Percentiles rank a stretch among this genome's conserved stretches.
Conservation (phyloP, 2,797 vertebrate genomes). For the Acridotheres tristis region DNA sequence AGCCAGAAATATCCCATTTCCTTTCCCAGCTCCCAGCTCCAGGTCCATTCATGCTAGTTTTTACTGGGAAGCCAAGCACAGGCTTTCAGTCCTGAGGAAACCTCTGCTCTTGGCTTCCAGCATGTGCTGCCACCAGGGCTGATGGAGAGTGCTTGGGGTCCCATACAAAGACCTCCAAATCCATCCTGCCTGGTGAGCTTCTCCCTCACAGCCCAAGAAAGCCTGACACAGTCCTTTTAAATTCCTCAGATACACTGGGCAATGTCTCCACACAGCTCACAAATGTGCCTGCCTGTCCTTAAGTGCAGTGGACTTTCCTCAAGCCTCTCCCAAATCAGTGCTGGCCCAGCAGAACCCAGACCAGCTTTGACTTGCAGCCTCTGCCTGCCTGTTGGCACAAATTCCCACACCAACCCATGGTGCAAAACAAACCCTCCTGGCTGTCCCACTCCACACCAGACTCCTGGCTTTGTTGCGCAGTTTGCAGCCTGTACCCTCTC, state of each 20-base stretch:
- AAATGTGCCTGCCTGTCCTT: background rate
- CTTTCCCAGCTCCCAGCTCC: background rate
- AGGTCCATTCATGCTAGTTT: background rate
- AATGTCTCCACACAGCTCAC: background rate
- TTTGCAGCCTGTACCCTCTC: background rate
- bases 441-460: background rate
- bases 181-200: background rate
- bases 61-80: background rate
- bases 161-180: background rate
- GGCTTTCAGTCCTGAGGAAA: background rate
- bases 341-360: background rate
- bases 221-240: background rate
- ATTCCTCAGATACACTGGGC: background rate
- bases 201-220: background rate
- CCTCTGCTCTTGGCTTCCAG: background rate
- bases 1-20: background rate
- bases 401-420: accelerated
- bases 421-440: background rate
- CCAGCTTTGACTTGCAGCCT: background rate
- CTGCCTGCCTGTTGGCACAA: accelerated
- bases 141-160: background rate
- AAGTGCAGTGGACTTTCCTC: background rate
- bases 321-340: background rate
- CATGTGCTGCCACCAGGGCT: background rate
- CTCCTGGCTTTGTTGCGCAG: background rate